A percentile compares a stretch with the other conserved stretches of the same genome.
Evolutionary conservation across 2,797 vertebrate genomes (phyloP).

Genomic region (Lophotriccus pileatus): DNA sequence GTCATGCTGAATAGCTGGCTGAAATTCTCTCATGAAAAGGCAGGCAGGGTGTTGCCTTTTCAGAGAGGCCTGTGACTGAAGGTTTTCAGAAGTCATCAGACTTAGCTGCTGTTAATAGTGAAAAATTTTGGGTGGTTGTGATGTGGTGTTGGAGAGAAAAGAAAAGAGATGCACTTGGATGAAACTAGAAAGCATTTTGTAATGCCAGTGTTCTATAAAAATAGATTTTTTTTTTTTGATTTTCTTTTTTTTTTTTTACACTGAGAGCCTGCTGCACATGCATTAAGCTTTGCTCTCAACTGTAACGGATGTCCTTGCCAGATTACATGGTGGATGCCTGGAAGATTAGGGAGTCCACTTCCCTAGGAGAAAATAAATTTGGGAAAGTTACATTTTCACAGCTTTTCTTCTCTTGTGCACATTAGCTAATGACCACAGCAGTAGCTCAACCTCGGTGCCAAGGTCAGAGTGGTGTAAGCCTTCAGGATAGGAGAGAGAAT

Average conservation of each 20-base stretch:
- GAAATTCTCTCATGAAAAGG: not conserved
- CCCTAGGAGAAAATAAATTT: not conserved
- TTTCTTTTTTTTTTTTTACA: not conserved
- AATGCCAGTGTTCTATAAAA: not conserved
- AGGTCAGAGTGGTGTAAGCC: not conserved
- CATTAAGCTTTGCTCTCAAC: not conserved
- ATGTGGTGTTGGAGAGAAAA: not conserved
- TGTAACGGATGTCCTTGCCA: not conserved
- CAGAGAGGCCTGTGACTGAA: not conserved
- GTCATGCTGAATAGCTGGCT: not conserved
- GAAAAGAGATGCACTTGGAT: not conserved
- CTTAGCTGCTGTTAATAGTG: not conserved
- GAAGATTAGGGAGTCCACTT: not conserved
- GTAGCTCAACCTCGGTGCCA: not conserved
- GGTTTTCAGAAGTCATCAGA: not conserved
- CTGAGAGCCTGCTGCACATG: not conserved
- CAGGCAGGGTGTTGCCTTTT: not conserved
- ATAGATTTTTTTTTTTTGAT: not conserved
- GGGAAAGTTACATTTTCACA: not conserved
- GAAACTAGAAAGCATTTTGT: not conserved
- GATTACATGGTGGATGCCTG: accelerated
- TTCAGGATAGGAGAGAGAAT: not conserved
- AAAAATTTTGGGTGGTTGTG: not conserved
- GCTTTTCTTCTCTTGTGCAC: not conserved
- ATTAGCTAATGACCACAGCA: not conserved